These are phyloP conservation scores for Malurus alboscapulatus DNA, from an alignment of 2,113 vertebrate genomes.

Conservation along the genomic window DNA sequence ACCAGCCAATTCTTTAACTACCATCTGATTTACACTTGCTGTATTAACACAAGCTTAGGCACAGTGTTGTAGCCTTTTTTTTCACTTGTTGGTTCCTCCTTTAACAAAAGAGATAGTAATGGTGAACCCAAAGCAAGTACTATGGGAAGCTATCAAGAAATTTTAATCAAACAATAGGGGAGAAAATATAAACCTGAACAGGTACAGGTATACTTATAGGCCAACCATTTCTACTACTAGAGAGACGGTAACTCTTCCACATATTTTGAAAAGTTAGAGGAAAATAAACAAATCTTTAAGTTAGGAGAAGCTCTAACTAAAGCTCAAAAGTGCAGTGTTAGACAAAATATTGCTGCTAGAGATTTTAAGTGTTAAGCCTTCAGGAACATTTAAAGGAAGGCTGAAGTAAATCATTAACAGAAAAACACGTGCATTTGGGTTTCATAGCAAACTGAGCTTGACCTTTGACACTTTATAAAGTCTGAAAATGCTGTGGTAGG, in stretches of 20 bases:
- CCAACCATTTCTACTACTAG: background rate
- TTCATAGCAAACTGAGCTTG: constrained; percentile 62
- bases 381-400: constrained; percentile 33
- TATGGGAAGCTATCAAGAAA: background rate
- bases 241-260: background rate
- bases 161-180: background rate
- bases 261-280: background rate
- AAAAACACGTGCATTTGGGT: constrained; percentile 50
- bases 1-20: background rate
- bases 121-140: background rate
- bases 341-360: background rate
- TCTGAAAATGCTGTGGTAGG: constrained; percentile 60
- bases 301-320: background rate
- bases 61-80: background rate
- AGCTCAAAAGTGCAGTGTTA: background rate
- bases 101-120: background rate
- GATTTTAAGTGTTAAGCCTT: background rate
- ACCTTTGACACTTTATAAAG: constrained; percentile 70
- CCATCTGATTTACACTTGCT: background rate
- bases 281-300: background rate
- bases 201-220: background rate
- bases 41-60: background rate
- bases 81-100: background rate
- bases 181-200: background rate
- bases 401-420: constrained; percentile 63